Percentiles rank a stretch among this genome's conserved stretches.
Evolutionary conservation across 92 coral and sea anemone species (phyloP).

Genomic region (Epizoanthus ramosus): DNA sequence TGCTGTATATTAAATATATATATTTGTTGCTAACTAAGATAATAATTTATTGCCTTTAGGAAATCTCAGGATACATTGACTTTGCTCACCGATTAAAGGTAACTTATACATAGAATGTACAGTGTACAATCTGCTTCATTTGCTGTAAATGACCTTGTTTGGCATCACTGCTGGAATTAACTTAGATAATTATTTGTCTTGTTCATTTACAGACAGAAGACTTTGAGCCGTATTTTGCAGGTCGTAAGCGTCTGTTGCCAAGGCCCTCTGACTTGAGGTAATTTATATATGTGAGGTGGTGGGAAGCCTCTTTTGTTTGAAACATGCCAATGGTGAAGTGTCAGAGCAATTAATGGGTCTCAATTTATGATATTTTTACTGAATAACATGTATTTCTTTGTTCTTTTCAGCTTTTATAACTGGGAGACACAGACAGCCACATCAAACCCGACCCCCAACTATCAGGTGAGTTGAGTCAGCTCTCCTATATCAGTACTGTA

Average conservation of each 20-base stretch:
- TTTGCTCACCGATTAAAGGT: constrained; percentile 97
- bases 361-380: too few species aligned
- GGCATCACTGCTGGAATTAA: not conserved
- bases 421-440: constrained; percentile 99
- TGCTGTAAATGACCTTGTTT: not conserved
- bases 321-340: too few species aligned
- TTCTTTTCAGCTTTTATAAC: constrained; percentile 64
- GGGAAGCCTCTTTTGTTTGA: too few species aligned
- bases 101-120: not conserved
- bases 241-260: constrained; percentile 88
- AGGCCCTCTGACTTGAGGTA: constrained; percentile 91
- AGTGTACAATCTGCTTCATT: not conserved
- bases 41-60: constrained; percentile 44
- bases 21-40: too few species aligned
- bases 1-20: too few species aligned
- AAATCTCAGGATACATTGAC: constrained; percentile 97
- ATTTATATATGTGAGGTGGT: too few species aligned
- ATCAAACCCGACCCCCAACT: constrained; percentile 97
- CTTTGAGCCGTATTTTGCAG: constrained; percentile 94
- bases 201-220: constrained; percentile 70
- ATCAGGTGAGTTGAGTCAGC: constrained; percentile 63
- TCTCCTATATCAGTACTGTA: too few species aligned
- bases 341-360: too few species aligned
- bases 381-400: too few species aligned
- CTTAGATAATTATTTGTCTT: not conserved